Evolutionary conservation across 2,113 vertebrate species (phyloP), one percentile per base, ranked within the genome.

Genomic region (Myocastor coypus): DNA sequence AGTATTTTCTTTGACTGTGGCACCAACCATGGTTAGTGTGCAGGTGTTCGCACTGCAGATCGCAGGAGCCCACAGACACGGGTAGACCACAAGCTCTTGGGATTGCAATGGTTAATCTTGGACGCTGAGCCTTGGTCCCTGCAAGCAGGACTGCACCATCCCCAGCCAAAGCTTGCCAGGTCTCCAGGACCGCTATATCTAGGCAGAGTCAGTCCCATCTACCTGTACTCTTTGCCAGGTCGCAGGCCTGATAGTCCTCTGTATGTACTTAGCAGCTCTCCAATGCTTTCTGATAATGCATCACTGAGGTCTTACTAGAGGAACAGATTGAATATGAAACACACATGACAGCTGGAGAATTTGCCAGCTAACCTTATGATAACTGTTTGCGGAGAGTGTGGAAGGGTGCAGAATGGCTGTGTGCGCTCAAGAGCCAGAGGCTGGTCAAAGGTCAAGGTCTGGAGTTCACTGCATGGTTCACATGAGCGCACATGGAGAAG

Each of bases 401-500:
- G 13, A 46, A 28, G 5, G 26, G 28, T 14, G 11, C 24, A 42
- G 28, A 30, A 46, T 42, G 71, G 24, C 24, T 0, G 0, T 5
- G 24, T 77, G 73, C 30, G 40, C 26, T 46, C 24, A 9, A 64
- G 66, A 26, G 71, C 71, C 22, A 40, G n/a, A 73, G 69, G 24
- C 71, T 37, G 37, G 71, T 13, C 20, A 26, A 42, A 40, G 71
- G 73, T 77, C 71, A 46, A 75, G 73, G 26, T 40, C 13, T 77
- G 40, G 40, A 16, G 73, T 5, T 77, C 24, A 14, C 73, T 7
- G 73, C 40, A 46, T 42, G 7, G 24, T 30, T 26, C 24, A 46
- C 3, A 0, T 4, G 5, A 75, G 12, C 7, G 5, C 11, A 5
- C 24, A 7, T 2, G 28, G 73, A 5, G 24, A 14, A 14, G 40